Evolutionary conservation across 2,888 invertebrate species (phyloP), one percentile per base, ranked within the genome.

Genomic region (Heliothis peltigera): DNA sequence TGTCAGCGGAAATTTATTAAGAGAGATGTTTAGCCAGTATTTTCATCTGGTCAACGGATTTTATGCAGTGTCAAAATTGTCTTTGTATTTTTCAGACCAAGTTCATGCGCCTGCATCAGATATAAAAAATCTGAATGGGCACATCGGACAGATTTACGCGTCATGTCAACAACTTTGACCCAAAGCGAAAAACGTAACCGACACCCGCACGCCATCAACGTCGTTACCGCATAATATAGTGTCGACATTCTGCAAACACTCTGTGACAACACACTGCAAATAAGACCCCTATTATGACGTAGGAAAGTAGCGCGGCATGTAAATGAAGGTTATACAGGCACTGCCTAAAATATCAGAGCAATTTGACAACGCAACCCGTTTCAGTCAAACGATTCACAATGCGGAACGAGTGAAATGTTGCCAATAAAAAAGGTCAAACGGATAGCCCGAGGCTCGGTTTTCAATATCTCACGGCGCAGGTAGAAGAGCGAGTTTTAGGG

Each of bases 401-500:
- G 91, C 88, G 89, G 88, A 89, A 89, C 91, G 88, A 90, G 92
- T 93, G 91, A 92, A 92, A 93, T 92, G 92, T 92, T 90, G 88
- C 90, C 91, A 91, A 92, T 92, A 92, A 92, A 92, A 92, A 92
- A 91, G 92, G 92, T 92, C 92, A 90, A 91, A 91, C 88, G 89
- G 84, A 90, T 90, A 82, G 91, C 89, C 86, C 76, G 75, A 83
- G 87, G 89, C 88, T 86, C 87, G 88, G 91, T 92, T 93, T 92
- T 92, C 92, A 93, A 93, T 93, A 93, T 93, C 91, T 92, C 90
- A 91, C 88, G 87, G 84, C 85, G 79, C 82, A 84, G 85, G 76
- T 86, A 88, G 86, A 81, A 70, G 82, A 83, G 83, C 79, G 81
- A 85, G 84, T 85, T 84, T 84, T 79, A 83, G 84, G 80, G 81